Percentiles rank a stretch among this genome's conserved stretches.
These are phyloP conservation scores for Subacronicta megacephala DNA, from an alignment of 2,888 invertebrate genomes.

Conservation along the genomic window DNA sequence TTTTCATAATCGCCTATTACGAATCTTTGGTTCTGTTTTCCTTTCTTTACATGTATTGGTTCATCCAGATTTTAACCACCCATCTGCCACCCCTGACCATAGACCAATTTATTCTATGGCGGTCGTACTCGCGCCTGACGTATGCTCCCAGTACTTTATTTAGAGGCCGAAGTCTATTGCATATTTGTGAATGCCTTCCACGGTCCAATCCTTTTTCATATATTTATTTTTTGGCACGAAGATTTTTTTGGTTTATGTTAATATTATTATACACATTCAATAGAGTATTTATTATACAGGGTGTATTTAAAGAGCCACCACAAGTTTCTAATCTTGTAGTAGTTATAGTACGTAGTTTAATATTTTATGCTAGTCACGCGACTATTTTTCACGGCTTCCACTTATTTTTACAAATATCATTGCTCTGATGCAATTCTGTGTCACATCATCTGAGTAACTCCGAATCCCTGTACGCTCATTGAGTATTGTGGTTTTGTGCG, in stretches of 20 bases:
- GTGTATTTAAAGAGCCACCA: no score
- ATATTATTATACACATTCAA: no score
- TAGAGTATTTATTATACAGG: no score
- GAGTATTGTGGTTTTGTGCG: no score
- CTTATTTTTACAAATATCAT: no score
- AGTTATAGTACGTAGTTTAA: no score
- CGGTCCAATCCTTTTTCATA: constrained; percentile 29
- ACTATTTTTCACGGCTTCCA: no score
- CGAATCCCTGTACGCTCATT: no score
- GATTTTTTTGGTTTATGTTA: constrained; percentile 24
- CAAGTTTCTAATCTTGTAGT: no score
- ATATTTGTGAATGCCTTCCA: constrained; percentile 56
- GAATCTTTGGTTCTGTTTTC: not conserved
- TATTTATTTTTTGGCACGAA: constrained; percentile 10
- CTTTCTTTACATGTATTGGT: not conserved
- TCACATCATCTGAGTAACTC: no score
- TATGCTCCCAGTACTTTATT: constrained; percentile 63
- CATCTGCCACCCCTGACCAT: constrained; percentile 37
- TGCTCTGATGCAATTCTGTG: no score
- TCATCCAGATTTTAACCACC: not conserved
- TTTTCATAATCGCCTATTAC: not conserved
- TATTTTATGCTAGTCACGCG: no score
- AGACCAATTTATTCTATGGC: constrained; percentile 65
- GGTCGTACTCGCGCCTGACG: constrained; percentile 53
- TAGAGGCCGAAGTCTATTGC: constrained; percentile 53